These are phyloP conservation scores for Tympanoctomys barrerae DNA, from an alignment of 2,797 vertebrate species.

Conservation along the genomic window DNA sequence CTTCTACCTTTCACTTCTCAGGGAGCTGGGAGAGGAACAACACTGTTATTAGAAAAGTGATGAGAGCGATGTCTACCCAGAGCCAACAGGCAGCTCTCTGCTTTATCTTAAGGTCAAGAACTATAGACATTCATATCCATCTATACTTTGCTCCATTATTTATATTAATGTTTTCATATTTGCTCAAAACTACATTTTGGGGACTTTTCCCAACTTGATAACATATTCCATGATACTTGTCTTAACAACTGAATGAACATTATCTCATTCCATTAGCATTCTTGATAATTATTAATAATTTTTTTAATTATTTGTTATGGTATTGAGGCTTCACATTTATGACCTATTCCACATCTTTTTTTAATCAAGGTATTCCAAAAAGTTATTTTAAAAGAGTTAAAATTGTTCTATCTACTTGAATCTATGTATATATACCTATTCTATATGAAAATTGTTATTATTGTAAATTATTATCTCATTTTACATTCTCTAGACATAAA, in stretches of 20 bases:
- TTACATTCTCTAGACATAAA: neutral
- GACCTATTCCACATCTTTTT: neutral
- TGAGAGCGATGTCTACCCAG: rapidly evolving
- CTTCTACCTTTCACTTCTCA: neutral
- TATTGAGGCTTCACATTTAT: neutral
- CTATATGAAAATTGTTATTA: neutral
- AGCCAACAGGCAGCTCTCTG: neutral
- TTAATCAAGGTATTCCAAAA: neutral
- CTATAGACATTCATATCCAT: neutral
- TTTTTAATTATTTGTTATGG: neutral
- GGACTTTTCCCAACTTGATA: neutral
- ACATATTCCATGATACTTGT: neutral
- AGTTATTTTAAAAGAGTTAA: neutral
- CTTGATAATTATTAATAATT: neutral
- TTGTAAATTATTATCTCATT: neutral
- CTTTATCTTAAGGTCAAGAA: neutral
- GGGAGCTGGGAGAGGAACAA: neutral
- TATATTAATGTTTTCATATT: neutral
- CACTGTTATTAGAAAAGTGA: neutral
- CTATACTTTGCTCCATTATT: neutral
- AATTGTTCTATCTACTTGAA: neutral
- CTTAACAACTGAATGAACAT: neutral
- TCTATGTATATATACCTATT: neutral
- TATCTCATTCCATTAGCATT: neutral
- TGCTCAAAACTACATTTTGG: neutral